A percentile compares a stretch with the other conserved stretches of the same genome.
phyloP scores from a whole-genome alignment of 2,888 invertebrate species.

The Torymus tubicola region DNA sequence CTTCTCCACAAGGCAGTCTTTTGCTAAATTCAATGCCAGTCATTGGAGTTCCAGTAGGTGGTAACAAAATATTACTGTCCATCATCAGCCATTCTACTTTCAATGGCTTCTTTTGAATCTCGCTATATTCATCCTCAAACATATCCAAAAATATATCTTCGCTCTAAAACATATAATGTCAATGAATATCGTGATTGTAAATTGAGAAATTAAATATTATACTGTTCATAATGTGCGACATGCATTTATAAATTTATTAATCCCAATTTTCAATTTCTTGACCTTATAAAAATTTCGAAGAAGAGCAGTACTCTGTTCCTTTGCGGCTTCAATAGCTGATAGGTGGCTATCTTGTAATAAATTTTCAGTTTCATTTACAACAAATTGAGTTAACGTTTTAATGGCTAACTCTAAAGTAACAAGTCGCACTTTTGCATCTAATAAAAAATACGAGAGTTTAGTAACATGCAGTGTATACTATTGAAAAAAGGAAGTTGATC shows the following conservation, averaged over 20 bases:
- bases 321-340: slow-evolving; percentile 83
- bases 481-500: slow-evolving; percentile 62
- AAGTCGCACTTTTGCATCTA: slow-evolving; percentile 91
- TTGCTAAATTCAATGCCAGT: slow-evolving; percentile 97
- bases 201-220: background rate
- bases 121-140: slow-evolving; percentile 98
- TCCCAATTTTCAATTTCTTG: slow-evolving; percentile 56
- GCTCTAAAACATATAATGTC: slow-evolving; percentile 77
- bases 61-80: slow-evolving; percentile 95
- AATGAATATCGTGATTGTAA: slow-evolving; percentile 25
- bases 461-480: background rate
- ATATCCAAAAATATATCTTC: slow-evolving; percentile 99
- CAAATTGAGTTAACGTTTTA: slow-evolving; percentile 85
- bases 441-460: slow-evolving; percentile 49
- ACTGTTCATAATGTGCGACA: slow-evolving; percentile 39
- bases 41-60: slow-evolving; percentile 96
- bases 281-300: slow-evolving; percentile 94
- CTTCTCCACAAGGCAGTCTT: slow-evolving; percentile 96
- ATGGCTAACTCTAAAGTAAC: slow-evolving; percentile 94
- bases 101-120: slow-evolving; percentile 90
- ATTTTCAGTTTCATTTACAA: slow-evolving; percentile 79
- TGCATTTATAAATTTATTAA: slow-evolving; percentile 53
- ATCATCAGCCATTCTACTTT: slow-evolving; percentile 97
- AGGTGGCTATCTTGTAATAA: slow-evolving; percentile 84
- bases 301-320: slow-evolving; percentile 88